Percentiles rank a stretch among this genome's conserved stretches.
These are phyloP conservation scores for Heliopora coerulea DNA, from an alignment of 92 coral and sea anemone species.

Conservation along the genomic window DNA sequence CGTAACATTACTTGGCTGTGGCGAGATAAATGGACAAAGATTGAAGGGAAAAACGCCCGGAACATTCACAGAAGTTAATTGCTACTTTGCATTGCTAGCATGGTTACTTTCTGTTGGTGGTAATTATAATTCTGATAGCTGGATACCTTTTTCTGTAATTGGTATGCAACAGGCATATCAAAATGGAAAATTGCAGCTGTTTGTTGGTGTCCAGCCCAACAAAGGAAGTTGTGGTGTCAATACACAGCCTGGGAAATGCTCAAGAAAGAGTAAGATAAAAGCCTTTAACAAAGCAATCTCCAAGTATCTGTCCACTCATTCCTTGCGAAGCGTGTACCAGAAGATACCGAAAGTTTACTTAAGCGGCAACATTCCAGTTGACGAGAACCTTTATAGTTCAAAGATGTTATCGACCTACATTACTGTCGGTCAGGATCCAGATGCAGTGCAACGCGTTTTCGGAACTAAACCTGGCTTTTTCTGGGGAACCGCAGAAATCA, in stretches of 20 bases:
- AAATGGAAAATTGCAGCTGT: slow-evolving; percentile 78
- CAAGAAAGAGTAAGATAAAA: slow-evolving; percentile 24
- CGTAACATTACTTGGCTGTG: slow-evolving; percentile 67
- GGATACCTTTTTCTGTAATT: slow-evolving; percentile 75
- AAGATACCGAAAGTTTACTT: slow-evolving; percentile 56
- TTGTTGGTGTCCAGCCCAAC: slow-evolving; percentile 58
- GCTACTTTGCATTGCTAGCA: slow-evolving; percentile 62
- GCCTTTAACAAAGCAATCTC: slow-evolving; percentile 67
- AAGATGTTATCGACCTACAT: slow-evolving; percentile 63
- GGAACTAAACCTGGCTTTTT: slow-evolving; percentile 73
- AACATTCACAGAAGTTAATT: slow-evolving; percentile 12
- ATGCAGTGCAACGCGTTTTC: slow-evolving; percentile 84
- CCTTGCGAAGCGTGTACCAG: slow-evolving; percentile 64
- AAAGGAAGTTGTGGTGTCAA: slow-evolving; percentile 15
- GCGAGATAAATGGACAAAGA: slow-evolving; percentile 60
- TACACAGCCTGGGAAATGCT: slow-evolving; percentile 15
- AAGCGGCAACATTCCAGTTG: slow-evolving; percentile 12
- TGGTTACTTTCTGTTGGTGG: slow-evolving; percentile 72
- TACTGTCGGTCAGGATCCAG: slow-evolving; percentile 74
- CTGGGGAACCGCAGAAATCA: slow-evolving; percentile 81
- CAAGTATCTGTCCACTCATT: slow-evolving; percentile 86
- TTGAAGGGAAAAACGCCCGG: slow-evolving; percentile 18
- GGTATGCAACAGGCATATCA: slow-evolving; percentile 92
- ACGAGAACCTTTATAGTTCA: slow-evolving; percentile 36
- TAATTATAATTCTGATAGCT: slow-evolving; percentile 50